phyloP scores from a whole-genome alignment of 2,888 invertebrate genomes.

The Cacoxenus indagator region DNA sequence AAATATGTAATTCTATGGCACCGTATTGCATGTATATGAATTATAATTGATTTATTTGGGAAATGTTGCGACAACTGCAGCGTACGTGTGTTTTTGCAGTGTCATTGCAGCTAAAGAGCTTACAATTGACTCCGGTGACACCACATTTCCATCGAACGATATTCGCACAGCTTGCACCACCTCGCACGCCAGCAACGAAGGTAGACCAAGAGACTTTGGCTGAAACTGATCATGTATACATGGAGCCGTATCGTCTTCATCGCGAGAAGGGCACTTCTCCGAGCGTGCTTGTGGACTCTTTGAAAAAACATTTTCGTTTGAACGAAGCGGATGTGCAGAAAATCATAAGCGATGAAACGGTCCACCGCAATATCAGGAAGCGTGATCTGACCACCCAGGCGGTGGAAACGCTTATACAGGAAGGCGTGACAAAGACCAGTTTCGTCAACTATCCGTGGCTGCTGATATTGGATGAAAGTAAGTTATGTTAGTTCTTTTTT shows the following conservation, averaged over 20 bases:
- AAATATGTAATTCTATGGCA: no score
- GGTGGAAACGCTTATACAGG: conserved; percentile 49
- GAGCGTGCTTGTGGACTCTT: conserved; percentile 36
- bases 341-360: conserved; percentile 54
- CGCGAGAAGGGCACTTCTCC: conserved; percentile 41
- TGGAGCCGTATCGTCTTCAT: conserved; percentile 53
- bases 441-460: conserved; percentile 69
- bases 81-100: conserved; percentile 42
- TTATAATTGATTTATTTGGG: background rate
- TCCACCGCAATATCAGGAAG: conserved; percentile 47
- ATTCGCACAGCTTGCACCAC: conserved; percentile 40
- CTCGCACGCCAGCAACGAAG: conserved; percentile 23
- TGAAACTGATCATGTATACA: conserved; percentile 57
- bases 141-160: conserved; percentile 29
- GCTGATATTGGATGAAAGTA: conserved; percentile 57
- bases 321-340: conserved; percentile 44
- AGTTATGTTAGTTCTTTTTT: conserved; percentile 21
- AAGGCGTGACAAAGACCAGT: conserved; percentile 57
- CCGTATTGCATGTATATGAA: no score
- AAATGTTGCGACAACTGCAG: conserved; percentile 48
- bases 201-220: background rate
- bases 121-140: background rate
- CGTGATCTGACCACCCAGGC: conserved; percentile 37
- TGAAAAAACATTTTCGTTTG: conserved; percentile 51
- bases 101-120: conserved; percentile 28